Evolutionary conservation across 2,797 vertebrate genomes (phyloP).

Genomic region (Coilia nasus): DNA sequence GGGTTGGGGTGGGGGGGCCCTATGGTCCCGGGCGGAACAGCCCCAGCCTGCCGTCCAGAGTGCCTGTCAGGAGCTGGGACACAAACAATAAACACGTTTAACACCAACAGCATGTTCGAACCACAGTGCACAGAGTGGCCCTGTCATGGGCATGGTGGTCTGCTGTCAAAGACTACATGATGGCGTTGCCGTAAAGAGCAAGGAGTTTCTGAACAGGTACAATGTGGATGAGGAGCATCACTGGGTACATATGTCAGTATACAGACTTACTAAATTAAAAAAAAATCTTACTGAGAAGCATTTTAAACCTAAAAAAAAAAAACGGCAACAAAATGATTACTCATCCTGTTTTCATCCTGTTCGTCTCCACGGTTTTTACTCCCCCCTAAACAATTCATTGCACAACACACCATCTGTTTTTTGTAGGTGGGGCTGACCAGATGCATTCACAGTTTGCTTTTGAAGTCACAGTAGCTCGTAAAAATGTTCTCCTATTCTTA

Average conservation of each 20-base stretch:
- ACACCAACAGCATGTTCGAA: not conserved
- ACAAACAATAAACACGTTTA: slow-evolving; percentile 13
- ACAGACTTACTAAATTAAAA: not conserved
- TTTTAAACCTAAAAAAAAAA: not conserved
- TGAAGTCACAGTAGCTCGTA: slow-evolving; percentile 40
- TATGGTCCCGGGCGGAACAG: slow-evolving; percentile 69
- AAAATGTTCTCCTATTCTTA: slow-evolving; percentile 41
- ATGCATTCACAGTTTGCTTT: slow-evolving; percentile 35
- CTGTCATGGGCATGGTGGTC: slow-evolving; percentile 2
- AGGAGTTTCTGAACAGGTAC: not conserved
- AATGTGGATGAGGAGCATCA: not conserved
- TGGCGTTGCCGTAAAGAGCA: not conserved
- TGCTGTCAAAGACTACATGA: not conserved
- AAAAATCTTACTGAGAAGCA: too few species aligned
- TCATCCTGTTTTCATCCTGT: not conserved
- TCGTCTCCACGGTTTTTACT: not conserved
- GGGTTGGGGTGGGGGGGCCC: not conserved
- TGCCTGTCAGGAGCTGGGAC: slow-evolving; percentile 83
- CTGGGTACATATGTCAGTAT: not conserved
- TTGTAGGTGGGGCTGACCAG: slow-evolving; percentile 4
- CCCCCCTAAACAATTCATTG: slow-evolving; percentile 4
- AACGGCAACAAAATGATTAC: not conserved
- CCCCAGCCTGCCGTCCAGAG: slow-evolving; percentile 83
- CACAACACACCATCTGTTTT: slow-evolving; percentile 37
- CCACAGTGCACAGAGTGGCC: not conserved